Evolutionary conservation across 2,113 vertebrate genomes (phyloP).

Genomic region (Aleadryas rufinucha): DNA sequence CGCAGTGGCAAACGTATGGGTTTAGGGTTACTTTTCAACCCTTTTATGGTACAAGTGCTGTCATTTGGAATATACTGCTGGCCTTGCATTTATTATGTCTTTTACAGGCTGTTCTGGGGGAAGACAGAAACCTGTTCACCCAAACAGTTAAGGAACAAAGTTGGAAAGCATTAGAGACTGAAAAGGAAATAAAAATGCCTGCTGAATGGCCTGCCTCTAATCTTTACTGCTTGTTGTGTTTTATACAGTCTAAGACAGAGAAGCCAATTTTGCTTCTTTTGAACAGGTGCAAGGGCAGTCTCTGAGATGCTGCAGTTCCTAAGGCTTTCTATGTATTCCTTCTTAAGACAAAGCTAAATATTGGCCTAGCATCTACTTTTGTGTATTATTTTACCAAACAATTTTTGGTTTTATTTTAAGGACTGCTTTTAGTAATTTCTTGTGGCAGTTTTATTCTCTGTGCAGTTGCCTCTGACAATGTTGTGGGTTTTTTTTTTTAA

Average conservation of each 20-base stretch:
- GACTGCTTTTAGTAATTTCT: background rate
- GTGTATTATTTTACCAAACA: background rate
- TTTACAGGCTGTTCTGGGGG: background rate
- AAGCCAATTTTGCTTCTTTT: background rate
- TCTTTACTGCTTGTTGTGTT: background rate
- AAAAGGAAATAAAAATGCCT: background rate
- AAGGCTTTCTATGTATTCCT: background rate
- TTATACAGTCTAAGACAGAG: background rate
- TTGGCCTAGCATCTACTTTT: background rate
- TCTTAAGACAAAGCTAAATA: background rate
- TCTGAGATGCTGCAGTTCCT: background rate
- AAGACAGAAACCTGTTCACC: background rate
- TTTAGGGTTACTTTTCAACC: background rate
- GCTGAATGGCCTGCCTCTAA: background rate
- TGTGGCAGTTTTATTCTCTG: background rate
- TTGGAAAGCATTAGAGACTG: background rate
- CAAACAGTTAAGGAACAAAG: background rate
- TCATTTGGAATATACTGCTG: background rate
- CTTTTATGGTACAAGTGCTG: background rate
- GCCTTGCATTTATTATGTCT: background rate
- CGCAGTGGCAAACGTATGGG: accelerated
- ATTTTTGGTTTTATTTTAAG: background rate
- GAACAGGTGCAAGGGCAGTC: background rate
- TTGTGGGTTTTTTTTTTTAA: background rate
- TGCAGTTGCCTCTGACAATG: background rate